Base-by-base conservation (phyloP, 53 echinoderm and acorn worm genomes). In the Arbacia lixula region DNA sequence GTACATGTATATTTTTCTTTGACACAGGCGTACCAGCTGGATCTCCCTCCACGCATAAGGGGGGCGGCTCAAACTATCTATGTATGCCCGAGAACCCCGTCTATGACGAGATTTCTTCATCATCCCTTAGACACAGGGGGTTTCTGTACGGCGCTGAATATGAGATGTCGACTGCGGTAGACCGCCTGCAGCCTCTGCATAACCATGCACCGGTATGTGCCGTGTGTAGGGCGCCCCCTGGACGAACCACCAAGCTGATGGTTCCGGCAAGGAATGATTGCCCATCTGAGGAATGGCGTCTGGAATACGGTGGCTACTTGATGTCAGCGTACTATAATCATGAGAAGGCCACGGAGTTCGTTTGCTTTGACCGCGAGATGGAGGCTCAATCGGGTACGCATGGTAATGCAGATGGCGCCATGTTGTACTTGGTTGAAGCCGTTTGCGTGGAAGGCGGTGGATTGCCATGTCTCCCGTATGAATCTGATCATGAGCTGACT, bases 261-360 rank as follows among this genome's bases (percentile, higher is more conserved):
- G 35, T 91, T n/a, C 91, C 87, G n/a, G 91, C 91, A 24, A 54
- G 86, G 27, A 90, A 86, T 36, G 74, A 60, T 14, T 90, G 90
- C 67, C 90, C 90, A 28, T 77, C 68, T 46, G 38, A 54, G 14
- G 71, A 42, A 0, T 91, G 91, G 91, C 88, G 84, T 19, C 41
- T 40, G 12, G 91, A 91, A 56, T 91, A 91, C 60, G 51, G 22
- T 25, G 91, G 91, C 5, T 88, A 84, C 67, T 62, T 91, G 9
- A 69, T 91, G 66, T 24, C 83, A 1, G 85, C 39, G 33, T 29
- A 37, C 5, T 37, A 38, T 27, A 40, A 20, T n/a, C 71, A 86
- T 36, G n/a, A n/a, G n/a, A 38, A 71, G 35, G 43, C 38, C 35
- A 53, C 86, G 0, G 68, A 79, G 14, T 86, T 80, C 61, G 74